Base-by-base conservation (phyloP, 35 echinoderm and acorn worm genomes). In the Stichopus chloronotus region DNA sequence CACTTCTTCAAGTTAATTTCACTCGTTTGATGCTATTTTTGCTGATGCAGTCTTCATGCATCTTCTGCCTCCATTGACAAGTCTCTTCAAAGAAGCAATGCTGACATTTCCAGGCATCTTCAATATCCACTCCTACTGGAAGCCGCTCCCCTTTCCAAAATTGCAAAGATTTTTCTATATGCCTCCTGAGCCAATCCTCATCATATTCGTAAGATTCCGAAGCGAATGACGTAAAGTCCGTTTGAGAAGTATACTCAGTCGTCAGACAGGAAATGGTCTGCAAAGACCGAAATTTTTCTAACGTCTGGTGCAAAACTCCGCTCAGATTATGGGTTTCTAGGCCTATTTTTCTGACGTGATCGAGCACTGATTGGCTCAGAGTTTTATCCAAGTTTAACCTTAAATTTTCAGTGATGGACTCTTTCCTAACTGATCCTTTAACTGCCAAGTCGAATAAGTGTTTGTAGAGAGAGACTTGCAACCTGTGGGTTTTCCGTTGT, bases 61-160 rank as follows among this genome's bases (percentile, higher is more conserved):
- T 94, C 74, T 90, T 92, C 53, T 96, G 24, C 22, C 85, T 91
- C 95, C 95, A 96, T 9, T 92, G 83, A 89, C 95, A 96, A 1
- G 17, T 91, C 4, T 94, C 95, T 77, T 92, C 72, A 65, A 92
- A 96, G 9, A 76, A 19, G 76, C 95, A 96, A 13, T 14, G 81
- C 54, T 94, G 83, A 86, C 95, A 96, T 80, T 96, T 96, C 95
- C 95, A 96, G 0, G 93, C 95, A 21, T 96, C 95, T 22, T 96
- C 95, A 7, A 96, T 74, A 52, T 96, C 95, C 25, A 96, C 95
- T 30, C 95, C 95, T 23, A 91, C 90, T 19, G 86, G 78, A 60
- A 92, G 93, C 83, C 95, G 58, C 8, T 84, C 30, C 19, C 95
- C 95, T 25, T 92, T 87, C 95, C 95, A 96, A 92, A 92, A 96